These are phyloP conservation scores for Macrochelys suwanniensis DNA, from an alignment of 2,797 vertebrate species.

Conservation along the genomic window DNA sequence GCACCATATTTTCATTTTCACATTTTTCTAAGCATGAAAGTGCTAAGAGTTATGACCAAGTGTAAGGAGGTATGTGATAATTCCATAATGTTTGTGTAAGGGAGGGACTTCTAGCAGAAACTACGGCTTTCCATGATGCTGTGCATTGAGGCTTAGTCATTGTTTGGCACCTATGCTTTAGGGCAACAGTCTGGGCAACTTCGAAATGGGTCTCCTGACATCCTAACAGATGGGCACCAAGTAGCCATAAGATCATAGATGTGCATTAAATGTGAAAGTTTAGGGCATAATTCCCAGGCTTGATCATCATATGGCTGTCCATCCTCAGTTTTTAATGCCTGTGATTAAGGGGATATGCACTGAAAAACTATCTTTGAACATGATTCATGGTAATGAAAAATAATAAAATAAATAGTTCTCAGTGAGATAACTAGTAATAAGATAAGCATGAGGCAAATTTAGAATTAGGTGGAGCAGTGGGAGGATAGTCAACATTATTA, in stretches of 20 bases:
- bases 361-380: constrained; percentile 11
- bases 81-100: not conserved
- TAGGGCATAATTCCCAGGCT: constrained; percentile 73
- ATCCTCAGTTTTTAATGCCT: constrained; percentile 17
- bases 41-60: not conserved
- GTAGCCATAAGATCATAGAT: constrained; percentile 77
- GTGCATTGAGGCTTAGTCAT: constrained; percentile 49
- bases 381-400: not conserved
- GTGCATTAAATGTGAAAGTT: constrained; percentile 75
- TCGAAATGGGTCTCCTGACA: constrained; percentile 71
- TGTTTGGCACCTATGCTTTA: constrained; percentile 65
- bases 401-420: not conserved
- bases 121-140: not conserved
- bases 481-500: not conserved
- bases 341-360: constrained; percentile 30
- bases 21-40: not conserved
- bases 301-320: constrained; percentile 73
- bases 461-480: not conserved
- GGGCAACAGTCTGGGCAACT: constrained; percentile 61
- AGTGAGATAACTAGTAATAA: not conserved
- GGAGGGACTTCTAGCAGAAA: constrained; percentile 7
- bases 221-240: constrained; percentile 79
- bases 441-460: not conserved
- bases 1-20: not conserved
- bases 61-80: not conserved